A percentile compares a stretch with the other conserved stretches of the same genome.
Evolutionary conservation across 2,888 invertebrate species (phyloP).

Genomic region (Pristionchus entomophagus): DNA sequence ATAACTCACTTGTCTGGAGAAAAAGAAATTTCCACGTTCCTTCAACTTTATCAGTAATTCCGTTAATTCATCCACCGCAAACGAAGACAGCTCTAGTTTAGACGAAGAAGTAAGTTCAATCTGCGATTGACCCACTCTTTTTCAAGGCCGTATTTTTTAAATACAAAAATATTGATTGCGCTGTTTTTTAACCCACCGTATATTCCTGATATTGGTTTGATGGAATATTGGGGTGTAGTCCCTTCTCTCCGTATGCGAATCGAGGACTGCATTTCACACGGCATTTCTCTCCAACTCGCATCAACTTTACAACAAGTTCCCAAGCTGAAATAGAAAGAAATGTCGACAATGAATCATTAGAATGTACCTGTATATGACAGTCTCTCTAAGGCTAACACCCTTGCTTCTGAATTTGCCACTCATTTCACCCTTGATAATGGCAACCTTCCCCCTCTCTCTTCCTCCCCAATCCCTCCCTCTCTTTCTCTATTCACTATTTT

Average conservation of each 20-base stretch:
- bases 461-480: too few relatives aligned
- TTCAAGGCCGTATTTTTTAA: not conserved
- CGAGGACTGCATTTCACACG: not conserved
- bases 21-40: slow-evolving; percentile 44
- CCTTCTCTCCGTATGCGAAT: slow-evolving; percentile 45
- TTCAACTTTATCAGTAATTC: slow-evolving; percentile 28
- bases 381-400: too few relatives aligned
- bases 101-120: slow-evolving; percentile 20
- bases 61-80: not conserved
- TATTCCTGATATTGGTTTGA: slow-evolving; percentile 32
- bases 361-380: not conserved
- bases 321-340: slow-evolving; percentile 33
- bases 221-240: slow-evolving; percentile 19
- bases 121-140: not conserved
- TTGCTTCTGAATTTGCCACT: too few relatives aligned
- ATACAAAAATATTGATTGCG: too few relatives aligned
- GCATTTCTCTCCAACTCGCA: slow-evolving; percentile 46
- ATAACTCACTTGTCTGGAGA: slow-evolving; percentile 26
- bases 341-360: too few relatives aligned
- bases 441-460: too few relatives aligned
- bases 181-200: not conserved
- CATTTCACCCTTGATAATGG: too few relatives aligned
- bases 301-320: slow-evolving; percentile 44
- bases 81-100: not conserved
- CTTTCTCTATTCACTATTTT: too few relatives aligned